Conservation (phyloP, 2,888 invertebrate species). For the Mongoloraphidia duomilia region DNA sequence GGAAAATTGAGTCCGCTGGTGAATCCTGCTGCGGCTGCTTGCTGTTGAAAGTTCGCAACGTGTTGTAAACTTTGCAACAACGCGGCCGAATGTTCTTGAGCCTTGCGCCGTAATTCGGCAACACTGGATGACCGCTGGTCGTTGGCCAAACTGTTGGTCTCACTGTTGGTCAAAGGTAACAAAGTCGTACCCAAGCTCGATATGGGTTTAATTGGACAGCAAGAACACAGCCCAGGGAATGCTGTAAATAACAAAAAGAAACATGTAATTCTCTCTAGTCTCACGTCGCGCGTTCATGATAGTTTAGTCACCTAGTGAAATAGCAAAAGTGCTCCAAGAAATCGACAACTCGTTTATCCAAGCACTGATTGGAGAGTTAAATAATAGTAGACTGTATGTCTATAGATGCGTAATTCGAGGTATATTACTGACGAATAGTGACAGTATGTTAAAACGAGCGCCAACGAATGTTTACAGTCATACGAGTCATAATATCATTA, state of each 20-base stretch:
- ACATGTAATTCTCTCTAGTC: background rate
- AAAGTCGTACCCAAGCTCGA: slow-evolving; percentile 23
- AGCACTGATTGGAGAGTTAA: too few species aligned
- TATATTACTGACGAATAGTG: too few species aligned
- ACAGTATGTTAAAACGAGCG: too few species aligned
- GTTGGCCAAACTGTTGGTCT: slow-evolving; percentile 25
- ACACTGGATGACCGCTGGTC: slow-evolving; percentile 76
- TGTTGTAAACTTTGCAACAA: slow-evolving; percentile 58
- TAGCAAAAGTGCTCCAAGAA: too few species aligned
- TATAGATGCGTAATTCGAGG: too few species aligned
- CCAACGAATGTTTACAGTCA: too few species aligned
- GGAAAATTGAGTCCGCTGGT: slow-evolving; percentile 37
- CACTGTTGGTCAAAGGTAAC: slow-evolving; percentile 19
- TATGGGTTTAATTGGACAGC: slow-evolving; percentile 57
- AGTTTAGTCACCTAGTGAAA: background rate
- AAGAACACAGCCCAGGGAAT: slow-evolving; percentile 66
- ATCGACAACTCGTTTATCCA: too few species aligned
- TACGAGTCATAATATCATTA: too few species aligned
- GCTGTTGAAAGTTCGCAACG: slow-evolving; percentile 44
- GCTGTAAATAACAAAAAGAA: slow-evolving; percentile 31
- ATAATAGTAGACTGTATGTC: too few species aligned
- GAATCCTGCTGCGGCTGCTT: slow-evolving; percentile 33
- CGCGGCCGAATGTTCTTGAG: slow-evolving; percentile 90
- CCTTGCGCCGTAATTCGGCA: slow-evolving; percentile 81
- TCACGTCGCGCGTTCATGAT: background rate